Evolutionary conservation across 2,113 vertebrate species (phyloP), one percentile per base, ranked within the genome.

Genomic region (Paradoxurus hermaphroditus): DNA sequence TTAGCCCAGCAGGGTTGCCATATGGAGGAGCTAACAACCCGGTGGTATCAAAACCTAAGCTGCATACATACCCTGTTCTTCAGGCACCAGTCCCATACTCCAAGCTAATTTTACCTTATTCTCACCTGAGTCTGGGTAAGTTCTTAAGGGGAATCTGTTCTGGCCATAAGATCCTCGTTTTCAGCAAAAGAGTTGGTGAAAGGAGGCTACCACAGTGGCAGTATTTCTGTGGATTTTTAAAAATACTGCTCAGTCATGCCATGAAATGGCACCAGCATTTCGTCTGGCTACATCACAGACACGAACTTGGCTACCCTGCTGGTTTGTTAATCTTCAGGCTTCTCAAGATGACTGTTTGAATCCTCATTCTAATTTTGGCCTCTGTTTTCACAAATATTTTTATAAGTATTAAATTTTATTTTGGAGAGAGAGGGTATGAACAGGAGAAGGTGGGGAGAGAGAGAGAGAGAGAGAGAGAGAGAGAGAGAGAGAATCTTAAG

Each of bases 291-390:
- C 25, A 6, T 95, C 13, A 44, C 19, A 62, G 68, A 56, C 36
- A 65, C 56, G 78, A 11, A 56, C 18, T 88, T 89, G 83, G 65
- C 46, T 81, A 56, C 41, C 41, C 62, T 89, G 82, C 59, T 67
- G 82, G 15, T 91, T 81, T 94, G 81, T 62, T 95, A 84, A 85
- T 86, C 88, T 97, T 89, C 63, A 79, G 56, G 81, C 44, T 93
- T 82, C 72, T 63, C 56, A 59, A 46, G 67, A 83, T 83, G 96
- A 89, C 56, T 53, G 4, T 88, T 83, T 87, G 49, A 3, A 81
- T 85, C 79, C 56, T 36, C 31, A 21, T 90, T 92, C 46, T 90
- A 90, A 90, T 90, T 94, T 84, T 91, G 86, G 65, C 27, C 36
- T 85, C 34, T 83, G 73, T 68, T 91, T 21, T 95, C 51, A 79